Conservation (phyloP, 2,113 vertebrate species). For the Scalopus aquaticus region DNA sequence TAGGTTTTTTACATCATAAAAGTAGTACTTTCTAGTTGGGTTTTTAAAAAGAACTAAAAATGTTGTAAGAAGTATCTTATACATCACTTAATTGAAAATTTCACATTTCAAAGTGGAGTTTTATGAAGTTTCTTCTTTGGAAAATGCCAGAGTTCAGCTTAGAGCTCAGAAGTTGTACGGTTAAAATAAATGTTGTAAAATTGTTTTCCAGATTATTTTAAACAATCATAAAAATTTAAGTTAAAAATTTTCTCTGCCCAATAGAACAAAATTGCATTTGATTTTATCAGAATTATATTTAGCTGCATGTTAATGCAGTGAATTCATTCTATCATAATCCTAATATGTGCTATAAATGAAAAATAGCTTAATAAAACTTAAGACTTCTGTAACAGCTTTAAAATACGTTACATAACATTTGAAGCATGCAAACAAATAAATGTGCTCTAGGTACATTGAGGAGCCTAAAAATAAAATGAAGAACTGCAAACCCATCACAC, state of each 20-base stretch:
- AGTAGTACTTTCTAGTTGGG: background rate
- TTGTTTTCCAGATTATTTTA: background rate
- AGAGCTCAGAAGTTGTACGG: background rate
- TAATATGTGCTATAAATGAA: background rate
- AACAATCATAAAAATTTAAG: background rate
- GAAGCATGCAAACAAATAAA: background rate
- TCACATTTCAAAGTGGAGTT: background rate
- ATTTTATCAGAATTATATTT: background rate
- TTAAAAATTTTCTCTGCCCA: background rate
- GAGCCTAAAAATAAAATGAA: background rate
- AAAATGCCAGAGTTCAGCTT: background rate
- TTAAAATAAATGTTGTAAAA: background rate
- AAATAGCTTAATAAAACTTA: background rate
- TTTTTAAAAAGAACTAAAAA: conserved; percentile 34
- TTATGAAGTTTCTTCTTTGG: background rate
- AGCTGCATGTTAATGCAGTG: background rate
- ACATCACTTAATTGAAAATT: conserved; percentile 27
- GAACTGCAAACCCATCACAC: background rate
- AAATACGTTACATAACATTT: background rate
- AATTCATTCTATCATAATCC: background rate
- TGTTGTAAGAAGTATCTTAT: background rate
- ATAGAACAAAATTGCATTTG: background rate
- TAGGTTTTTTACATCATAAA: background rate
- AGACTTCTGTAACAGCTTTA: background rate
- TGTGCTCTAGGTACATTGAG: background rate